These are phyloP conservation scores for Proisotoma minuta DNA, from an alignment of 2,888 invertebrate species.

Conservation along the genomic window DNA sequence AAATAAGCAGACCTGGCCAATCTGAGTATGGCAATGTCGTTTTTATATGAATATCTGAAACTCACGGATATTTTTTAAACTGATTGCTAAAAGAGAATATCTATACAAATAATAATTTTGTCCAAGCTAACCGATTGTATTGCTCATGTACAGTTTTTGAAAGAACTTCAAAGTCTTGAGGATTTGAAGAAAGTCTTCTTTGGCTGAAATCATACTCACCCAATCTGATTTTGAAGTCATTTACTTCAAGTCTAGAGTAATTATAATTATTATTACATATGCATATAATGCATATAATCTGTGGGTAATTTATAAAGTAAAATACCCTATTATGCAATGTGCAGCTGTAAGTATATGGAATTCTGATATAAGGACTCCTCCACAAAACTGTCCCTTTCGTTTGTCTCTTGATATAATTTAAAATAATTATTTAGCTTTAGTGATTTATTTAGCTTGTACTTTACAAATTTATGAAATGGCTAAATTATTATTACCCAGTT, in stretches of 20 bases:
- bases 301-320: too few relatives aligned
- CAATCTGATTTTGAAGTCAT: constrained; percentile 65
- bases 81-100: too few relatives aligned
- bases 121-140: constrained; percentile 57
- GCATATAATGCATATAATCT: too few relatives aligned
- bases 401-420: constrained; percentile 32
- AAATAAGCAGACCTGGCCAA: constrained; percentile 43
- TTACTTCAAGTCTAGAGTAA: constrained; percentile 56
- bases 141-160: constrained; percentile 64
- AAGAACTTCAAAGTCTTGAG: constrained; percentile 61
- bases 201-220: constrained; percentile 74
- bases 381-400: constrained; percentile 63
- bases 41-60: constrained; percentile 59
- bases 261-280: constrained; percentile 48
- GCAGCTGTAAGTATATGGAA: constrained; percentile 67
- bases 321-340: constrained; percentile 61
- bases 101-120: too few relatives aligned
- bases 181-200: constrained; percentile 64
- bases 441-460: too few relatives aligned
- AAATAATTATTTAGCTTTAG: too few relatives aligned
- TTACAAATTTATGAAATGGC: background rate
- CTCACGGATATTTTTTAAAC: too few relatives aligned
- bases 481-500: constrained; percentile 25
- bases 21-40: constrained; percentile 70
- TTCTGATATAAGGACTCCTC: constrained; percentile 74